These are phyloP conservation scores for Falco columbarius DNA, from an alignment of 2,797 vertebrate species.

Conservation along the genomic window DNA sequence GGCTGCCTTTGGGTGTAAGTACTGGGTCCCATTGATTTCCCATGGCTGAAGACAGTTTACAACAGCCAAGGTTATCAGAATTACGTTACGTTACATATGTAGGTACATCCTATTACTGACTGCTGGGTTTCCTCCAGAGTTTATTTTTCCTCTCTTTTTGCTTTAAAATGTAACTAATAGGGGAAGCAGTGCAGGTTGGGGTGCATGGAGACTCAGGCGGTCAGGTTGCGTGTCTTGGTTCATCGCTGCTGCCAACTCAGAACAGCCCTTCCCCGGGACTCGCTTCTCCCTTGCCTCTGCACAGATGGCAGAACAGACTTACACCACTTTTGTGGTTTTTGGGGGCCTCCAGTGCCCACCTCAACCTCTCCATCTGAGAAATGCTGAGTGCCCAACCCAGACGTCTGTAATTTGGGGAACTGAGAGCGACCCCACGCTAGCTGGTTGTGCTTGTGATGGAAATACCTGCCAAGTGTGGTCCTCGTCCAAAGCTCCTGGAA, in stretches of 20 bases:
- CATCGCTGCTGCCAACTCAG: background rate
- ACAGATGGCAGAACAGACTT: background rate
- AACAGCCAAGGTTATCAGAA: background rate
- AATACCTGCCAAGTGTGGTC: background rate
- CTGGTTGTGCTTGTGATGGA: background rate
- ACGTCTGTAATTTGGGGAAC: background rate
- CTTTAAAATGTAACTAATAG: background rate
- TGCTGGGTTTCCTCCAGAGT: background rate
- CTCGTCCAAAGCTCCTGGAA: background rate
- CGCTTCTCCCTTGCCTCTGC: background rate
- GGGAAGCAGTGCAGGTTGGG: background rate
- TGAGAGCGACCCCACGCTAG: background rate
- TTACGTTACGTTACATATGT: background rate
- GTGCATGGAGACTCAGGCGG: background rate
- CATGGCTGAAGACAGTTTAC: background rate
- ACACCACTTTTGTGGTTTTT: background rate
- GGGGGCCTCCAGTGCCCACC: background rate
- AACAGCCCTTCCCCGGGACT: background rate
- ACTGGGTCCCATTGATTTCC: background rate
- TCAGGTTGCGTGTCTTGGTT: background rate
- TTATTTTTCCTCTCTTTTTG: background rate
- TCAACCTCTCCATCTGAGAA: background rate
- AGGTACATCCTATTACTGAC: background rate
- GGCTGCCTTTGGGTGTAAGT: background rate
- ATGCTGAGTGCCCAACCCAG: rapidly evolving